phyloP scores from a whole-genome alignment of 2,888 invertebrate species.

The Luperina nickerlii region DNA sequence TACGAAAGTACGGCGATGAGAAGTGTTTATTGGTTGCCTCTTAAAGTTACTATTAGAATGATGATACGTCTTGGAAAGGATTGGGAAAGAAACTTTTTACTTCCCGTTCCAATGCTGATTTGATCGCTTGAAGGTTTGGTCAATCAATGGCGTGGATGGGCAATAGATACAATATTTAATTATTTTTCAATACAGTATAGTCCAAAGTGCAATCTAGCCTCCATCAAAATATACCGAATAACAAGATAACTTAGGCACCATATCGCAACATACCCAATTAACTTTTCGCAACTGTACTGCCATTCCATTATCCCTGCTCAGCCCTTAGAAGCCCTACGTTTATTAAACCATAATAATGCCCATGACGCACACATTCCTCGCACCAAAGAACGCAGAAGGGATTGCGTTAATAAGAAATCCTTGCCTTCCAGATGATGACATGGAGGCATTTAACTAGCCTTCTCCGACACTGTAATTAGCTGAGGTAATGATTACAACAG shows the following conservation, averaged over 20 bases:
- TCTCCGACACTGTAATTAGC: constrained; percentile 57
- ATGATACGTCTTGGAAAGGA: constrained; percentile 27
- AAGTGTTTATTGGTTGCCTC: constrained; percentile 56
- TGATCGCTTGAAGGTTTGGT: neutral
- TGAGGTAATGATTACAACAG: constrained; percentile 50
- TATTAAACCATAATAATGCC: constrained; percentile 72
- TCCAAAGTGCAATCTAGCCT: neutral
- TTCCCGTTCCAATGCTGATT: neutral
- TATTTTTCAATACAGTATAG: too few species aligned
- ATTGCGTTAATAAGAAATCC: constrained; percentile 71
- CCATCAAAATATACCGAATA: neutral
- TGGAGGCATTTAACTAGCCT: constrained; percentile 48
- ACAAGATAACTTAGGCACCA: neutral
- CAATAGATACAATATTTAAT: too few species aligned
- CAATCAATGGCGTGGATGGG: neutral
- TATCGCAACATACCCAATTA: neutral
- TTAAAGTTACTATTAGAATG: constrained; percentile 40
- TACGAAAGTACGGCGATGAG: constrained; percentile 45
- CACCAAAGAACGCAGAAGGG: constrained; percentile 76
- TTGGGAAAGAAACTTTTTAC: constrained; percentile 10
- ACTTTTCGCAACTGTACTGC: neutral
- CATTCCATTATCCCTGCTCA: constrained; percentile 11
- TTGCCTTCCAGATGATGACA: constrained; percentile 58
- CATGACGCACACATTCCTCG: constrained; percentile 72
- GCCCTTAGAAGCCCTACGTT: constrained; percentile 72